Base-by-base conservation (phyloP, 2,888 invertebrate genomes). In the Polietes domitor region DNA sequence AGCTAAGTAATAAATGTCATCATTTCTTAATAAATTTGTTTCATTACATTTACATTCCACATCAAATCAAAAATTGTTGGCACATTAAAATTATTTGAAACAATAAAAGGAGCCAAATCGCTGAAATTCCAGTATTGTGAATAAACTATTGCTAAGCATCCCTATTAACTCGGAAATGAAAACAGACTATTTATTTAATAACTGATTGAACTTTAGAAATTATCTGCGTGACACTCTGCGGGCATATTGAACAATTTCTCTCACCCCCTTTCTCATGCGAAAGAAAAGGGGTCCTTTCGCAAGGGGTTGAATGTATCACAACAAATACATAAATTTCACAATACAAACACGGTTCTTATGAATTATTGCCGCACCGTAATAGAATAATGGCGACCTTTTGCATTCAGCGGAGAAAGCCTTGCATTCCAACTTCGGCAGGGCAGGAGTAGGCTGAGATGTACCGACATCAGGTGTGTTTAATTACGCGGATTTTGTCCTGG, bases 381-480 rank as follows among this genome's bases (percentile, higher is more conserved):
- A 78, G 75, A 63, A 70, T 73, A 50, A 72, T 65, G 50, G 43
- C 17, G 61, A 74, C 61, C 50, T 70, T 63, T 47, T 50, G 32
- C 41, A 28, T 2, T 2, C 0, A 7, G 28, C 28, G 21, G 41
- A 47, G 47, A 68, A 68, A 43, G 24, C 19, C 24, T n/a, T 21
- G 0, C n/a, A n/a, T n/a, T n/a, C n/a, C n/a, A n/a, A n/a, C n/a
- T n/a, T 15, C 41, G 37, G 32, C 37, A 2, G 41, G 17, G 65
- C 55, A 17, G 28, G 37, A 3, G 19, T 47, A 17, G n/a, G n/a
- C n/a, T 32, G 37, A 17, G 55, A 26, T 6, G 3, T 63, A 24
- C 21, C 71, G 87, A 89, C 90, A 90, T 90, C 90, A 90, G 90
- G 90, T 90, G 90, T 89, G 88, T 89, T 90, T 91, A 90, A 91